Percentiles rank a stretch among this genome's conserved stretches.
Conservation (phyloP, 2,888 invertebrate species). For the Itoplectis maculator region DNA sequence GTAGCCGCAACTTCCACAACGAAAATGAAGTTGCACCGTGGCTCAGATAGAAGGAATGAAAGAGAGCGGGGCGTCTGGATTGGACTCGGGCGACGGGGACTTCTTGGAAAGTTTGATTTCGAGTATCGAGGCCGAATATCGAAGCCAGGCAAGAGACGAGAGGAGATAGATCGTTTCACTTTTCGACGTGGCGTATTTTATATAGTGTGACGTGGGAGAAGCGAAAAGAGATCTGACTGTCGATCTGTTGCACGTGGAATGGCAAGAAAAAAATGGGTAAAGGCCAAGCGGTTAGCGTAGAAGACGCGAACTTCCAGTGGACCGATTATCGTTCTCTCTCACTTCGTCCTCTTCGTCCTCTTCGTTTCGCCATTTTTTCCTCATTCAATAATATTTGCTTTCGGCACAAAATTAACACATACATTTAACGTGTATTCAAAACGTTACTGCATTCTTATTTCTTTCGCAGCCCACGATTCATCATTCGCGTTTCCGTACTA, state of each 20-base stretch:
- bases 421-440: not conserved
- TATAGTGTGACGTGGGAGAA: conserved; percentile 26
- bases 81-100: conserved; percentile 54
- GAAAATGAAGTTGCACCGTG: not conserved
- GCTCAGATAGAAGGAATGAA: conserved; percentile 42
- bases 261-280: conserved; percentile 57
- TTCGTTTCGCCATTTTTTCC: too few relatives aligned
- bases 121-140: conserved; percentile 67
- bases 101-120: conserved; percentile 68
- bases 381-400: not conserved
- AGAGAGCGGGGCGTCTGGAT: conserved; percentile 36
- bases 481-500: not conserved
- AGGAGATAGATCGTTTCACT: conserved; percentile 64
- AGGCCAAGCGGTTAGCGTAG: conserved; percentile 47
- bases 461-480: not conserved
- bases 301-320: not conserved
- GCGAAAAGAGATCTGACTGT: conserved; percentile 52
- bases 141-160: conserved; percentile 39
- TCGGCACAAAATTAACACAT: not conserved
- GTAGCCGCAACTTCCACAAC: not conserved
- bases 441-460: not conserved
- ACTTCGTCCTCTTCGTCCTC: not conserved
- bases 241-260: conserved; percentile 51
- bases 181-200: conserved; percentile 44
- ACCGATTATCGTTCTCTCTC: conserved; percentile 7